A percentile compares a stretch with the other conserved stretches of the same genome.
phyloP scores from a whole-genome alignment of 2,113 vertebrate species.

The Carlito syrichta region DNA sequence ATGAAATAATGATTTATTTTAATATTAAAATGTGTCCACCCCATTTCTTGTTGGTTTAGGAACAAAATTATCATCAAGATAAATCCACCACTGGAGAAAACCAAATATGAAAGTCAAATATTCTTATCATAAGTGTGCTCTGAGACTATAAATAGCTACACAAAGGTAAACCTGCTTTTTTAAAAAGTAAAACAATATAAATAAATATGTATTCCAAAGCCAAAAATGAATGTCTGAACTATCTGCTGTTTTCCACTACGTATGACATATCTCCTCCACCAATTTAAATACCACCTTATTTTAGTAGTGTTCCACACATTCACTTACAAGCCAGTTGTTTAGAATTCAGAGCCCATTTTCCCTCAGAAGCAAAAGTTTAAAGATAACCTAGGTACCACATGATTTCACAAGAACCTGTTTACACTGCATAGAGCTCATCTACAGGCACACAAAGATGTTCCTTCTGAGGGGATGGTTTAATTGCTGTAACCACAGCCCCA shows the following conservation, averaged over 20 bases:
- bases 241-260: neutral
- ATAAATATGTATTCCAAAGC: neutral
- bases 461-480: neutral
- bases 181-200: neutral
- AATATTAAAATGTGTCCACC: neutral
- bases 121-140: neutral
- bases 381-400: neutral
- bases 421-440: neutral
- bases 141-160: neutral
- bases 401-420: constrained; percentile 31
- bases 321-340: neutral
- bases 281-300: neutral
- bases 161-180: neutral
- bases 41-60: neutral
- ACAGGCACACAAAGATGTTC: neutral
- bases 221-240: neutral
- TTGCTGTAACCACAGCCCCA: neutral
- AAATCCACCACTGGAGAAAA: neutral
- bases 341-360: constrained; percentile 2
- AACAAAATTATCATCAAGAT: constrained; percentile 14
- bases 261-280: neutral
- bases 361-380: neutral
- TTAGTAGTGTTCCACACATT: neutral
- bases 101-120: constrained; percentile 31
- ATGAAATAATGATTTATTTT: neutral